A percentile compares a stretch with the other conserved stretches of the same genome.
phyloP scores from a whole-genome alignment of 2,888 invertebrate species.

The Oxycera nigricornis region DNA sequence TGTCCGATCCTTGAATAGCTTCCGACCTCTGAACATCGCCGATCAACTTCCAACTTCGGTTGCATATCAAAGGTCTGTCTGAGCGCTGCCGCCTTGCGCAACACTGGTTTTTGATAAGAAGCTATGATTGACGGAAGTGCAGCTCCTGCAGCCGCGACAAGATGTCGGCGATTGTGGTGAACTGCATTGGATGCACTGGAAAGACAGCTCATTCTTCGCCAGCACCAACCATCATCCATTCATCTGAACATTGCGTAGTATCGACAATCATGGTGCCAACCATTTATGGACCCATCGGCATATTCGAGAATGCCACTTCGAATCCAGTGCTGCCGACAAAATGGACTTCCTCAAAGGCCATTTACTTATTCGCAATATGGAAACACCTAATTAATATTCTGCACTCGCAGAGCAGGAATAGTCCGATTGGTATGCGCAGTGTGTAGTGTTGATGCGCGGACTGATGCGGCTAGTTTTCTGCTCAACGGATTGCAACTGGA shows the following conservation, averaged over 20 bases:
- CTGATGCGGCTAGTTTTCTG: background rate
- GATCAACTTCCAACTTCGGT: background rate
- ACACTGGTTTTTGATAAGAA: background rate
- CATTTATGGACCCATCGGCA: background rate
- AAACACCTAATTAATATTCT: constrained; percentile 6
- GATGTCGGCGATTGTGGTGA: background rate
- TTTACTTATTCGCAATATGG: constrained; percentile 13
- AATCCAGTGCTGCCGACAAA: background rate
- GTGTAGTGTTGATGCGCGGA: constrained; percentile 1
- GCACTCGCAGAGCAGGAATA: background rate
- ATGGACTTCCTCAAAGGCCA: constrained; percentile 9
- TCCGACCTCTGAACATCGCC: background rate
- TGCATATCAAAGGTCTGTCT: background rate
- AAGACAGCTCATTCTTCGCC: background rate
- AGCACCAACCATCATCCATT: background rate
- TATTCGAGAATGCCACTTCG: background rate
- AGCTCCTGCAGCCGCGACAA: background rate
- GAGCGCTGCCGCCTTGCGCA: background rate
- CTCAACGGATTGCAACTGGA: background rate
- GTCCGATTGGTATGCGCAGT: constrained; percentile 12
- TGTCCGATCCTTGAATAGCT: constrained; percentile 11
- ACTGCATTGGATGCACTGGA: background rate
- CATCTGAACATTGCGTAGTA: background rate
- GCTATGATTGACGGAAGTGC: background rate
- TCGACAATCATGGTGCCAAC: background rate